Evolutionary conservation across 2,797 vertebrate genomes (phyloP).

Genomic region (Gymnothorax reevesii): DNA sequence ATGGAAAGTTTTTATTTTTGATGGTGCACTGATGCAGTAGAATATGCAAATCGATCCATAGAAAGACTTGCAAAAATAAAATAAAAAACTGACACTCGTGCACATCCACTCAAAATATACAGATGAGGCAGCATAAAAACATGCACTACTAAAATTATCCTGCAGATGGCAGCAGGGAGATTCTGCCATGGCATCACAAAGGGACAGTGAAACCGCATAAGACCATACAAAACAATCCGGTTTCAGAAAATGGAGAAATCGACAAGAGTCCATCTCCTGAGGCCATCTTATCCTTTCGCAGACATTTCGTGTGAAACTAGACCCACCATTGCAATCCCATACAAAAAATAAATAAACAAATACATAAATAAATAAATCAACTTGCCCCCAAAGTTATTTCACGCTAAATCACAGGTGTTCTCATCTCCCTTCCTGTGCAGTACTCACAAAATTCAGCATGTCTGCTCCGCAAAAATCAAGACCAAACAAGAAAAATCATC

Average conservation of each 20-base stretch:
- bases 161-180: conserved; percentile 65
- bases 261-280: neutral
- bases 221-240: neutral
- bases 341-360: too few relatives aligned
- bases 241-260: neutral
- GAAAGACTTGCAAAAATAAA: neutral
- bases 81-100: neutral
- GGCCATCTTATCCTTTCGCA: neutral
- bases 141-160: conserved; percentile 27
- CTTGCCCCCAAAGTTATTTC: neutral
- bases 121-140: neutral
- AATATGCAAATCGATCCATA: neutral
- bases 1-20: neutral
- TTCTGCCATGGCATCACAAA: conserved; percentile 28
- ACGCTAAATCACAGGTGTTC: neutral
- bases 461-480: neutral
- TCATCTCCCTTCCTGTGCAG: neutral
- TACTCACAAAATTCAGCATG: neutral
- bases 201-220: neutral
- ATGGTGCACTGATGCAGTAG: neutral
- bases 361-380: neutral
- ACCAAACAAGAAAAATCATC: conserved; percentile 17
- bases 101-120: conserved; percentile 1
- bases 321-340: neutral
- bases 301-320: too few relatives aligned